A percentile compares a stretch with the other conserved stretches of the same genome.
Evolutionary conservation across 2,888 invertebrate genomes (phyloP).

Genomic region (Rotaria socialis): DNA sequence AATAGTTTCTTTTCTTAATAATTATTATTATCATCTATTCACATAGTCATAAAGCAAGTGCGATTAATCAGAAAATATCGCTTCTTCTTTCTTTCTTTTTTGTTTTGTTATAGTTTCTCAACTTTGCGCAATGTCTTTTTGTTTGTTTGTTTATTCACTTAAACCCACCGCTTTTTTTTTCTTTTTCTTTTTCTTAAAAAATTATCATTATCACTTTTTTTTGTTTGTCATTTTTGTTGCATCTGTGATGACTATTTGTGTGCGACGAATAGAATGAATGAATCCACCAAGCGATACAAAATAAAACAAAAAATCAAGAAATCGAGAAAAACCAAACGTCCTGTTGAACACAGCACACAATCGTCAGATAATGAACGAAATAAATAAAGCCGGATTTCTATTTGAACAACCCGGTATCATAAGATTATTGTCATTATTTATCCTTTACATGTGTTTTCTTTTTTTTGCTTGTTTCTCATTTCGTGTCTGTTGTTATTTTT

Average conservation of each 20-base stretch:
- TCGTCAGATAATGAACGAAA: background rate
- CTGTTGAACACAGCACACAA: background rate
- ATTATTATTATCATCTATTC: background rate
- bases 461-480: too few relatives aligned
- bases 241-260: conserved; percentile 13
- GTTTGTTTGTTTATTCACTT: background rate
- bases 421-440: conserved; percentile 8
- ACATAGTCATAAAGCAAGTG: background rate
- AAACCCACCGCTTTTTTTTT: background rate
- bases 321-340: too few relatives aligned
- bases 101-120: background rate
- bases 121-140: background rate
- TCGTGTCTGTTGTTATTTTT: background rate
- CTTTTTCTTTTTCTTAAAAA: background rate
- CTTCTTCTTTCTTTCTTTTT: background rate
- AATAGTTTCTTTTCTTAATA: background rate
- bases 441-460: background rate
- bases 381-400: background rate
- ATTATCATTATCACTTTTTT: background rate
- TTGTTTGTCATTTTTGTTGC: background rate
- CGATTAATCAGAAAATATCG: background rate
- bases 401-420: background rate
- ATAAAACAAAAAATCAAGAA: too few relatives aligned
- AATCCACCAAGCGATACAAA: background rate
- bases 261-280: background rate